These are phyloP conservation scores for Coturnix japonica DNA, from an alignment of 2,113 vertebrate genomes.

Conservation along the genomic window DNA sequence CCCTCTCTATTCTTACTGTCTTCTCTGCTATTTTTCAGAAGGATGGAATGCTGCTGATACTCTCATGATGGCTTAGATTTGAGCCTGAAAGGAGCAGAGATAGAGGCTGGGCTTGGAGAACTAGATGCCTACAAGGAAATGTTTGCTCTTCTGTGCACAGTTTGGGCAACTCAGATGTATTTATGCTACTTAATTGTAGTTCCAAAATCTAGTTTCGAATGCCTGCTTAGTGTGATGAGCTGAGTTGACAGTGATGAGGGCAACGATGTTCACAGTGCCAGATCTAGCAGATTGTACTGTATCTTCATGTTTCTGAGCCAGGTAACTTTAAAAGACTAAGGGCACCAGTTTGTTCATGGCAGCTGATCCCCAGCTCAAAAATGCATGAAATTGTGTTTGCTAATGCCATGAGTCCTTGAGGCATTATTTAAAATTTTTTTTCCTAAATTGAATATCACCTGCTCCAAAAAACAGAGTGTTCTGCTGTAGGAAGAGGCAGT, in stretches of 20 bases:
- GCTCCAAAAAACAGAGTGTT: neutral
- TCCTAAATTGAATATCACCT: neutral
- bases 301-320: neutral
- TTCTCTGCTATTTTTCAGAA: neutral
- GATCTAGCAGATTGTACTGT: conserved; percentile 9
- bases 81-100: neutral
- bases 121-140: neutral
- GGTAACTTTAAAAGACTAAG: neutral
- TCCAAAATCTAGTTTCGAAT: neutral
- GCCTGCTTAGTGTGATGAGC: neutral
- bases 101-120: neutral
- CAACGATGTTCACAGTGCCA: conserved; percentile 14
- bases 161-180: neutral
- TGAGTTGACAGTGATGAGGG: neutral
- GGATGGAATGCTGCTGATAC: neutral
- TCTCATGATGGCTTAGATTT: neutral
- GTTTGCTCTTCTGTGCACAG: neutral
- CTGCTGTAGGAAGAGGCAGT: neutral
- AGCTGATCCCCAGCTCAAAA: neutral
- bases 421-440: neutral
- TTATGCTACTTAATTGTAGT: neutral
- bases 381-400: neutral
- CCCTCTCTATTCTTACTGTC: neutral
- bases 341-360: neutral
- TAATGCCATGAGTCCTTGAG: neutral